A percentile compares a stretch with the other conserved stretches of the same genome.
Evolutionary conservation across 2,888 invertebrate species (phyloP).

Genomic region (Athalia circularis): DNA sequence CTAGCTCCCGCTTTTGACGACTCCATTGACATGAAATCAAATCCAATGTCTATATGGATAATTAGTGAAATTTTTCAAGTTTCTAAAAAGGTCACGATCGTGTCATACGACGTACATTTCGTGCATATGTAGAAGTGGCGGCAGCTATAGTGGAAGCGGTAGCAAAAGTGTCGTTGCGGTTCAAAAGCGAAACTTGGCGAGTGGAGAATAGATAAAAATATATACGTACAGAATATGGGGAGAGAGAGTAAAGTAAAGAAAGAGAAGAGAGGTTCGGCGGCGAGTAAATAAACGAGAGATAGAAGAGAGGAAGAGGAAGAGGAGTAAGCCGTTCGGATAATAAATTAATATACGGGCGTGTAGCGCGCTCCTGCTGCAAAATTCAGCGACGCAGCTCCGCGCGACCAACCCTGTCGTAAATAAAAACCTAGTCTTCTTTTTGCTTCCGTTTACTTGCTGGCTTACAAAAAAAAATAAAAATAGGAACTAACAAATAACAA

Average conservation of each 20-base stretch:
- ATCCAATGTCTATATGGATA: neutral
- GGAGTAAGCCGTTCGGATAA: constrained; percentile 39
- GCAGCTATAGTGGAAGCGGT: neutral
- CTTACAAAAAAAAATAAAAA: neutral
- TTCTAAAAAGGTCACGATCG: neutral
- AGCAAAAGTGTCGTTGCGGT: neutral
- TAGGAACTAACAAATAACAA: neutral
- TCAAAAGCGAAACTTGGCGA: too few species aligned
- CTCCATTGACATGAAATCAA: neutral
- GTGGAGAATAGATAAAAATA: neutral
- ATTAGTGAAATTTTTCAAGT: neutral
- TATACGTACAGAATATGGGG: neutral
- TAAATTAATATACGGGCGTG: constrained; percentile 42
- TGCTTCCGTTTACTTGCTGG: constrained; percentile 1
- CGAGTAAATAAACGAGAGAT: constrained; percentile 13
- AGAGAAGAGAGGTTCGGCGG: neutral
- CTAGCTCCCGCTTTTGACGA: too few species aligned
- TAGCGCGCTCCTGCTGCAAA: constrained; percentile 30
- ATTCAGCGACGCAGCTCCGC: constrained; percentile 23
- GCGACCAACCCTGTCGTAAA: constrained; percentile 32
- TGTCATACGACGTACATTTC: neutral
- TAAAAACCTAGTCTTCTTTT: constrained; percentile 29
- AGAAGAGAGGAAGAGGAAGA: neutral
- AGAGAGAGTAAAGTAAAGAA: neutral
- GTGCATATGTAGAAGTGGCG: neutral